Evolutionary conservation across 2,797 vertebrate genomes (phyloP).

Genomic region (Halcyon leucocephala): DNA sequence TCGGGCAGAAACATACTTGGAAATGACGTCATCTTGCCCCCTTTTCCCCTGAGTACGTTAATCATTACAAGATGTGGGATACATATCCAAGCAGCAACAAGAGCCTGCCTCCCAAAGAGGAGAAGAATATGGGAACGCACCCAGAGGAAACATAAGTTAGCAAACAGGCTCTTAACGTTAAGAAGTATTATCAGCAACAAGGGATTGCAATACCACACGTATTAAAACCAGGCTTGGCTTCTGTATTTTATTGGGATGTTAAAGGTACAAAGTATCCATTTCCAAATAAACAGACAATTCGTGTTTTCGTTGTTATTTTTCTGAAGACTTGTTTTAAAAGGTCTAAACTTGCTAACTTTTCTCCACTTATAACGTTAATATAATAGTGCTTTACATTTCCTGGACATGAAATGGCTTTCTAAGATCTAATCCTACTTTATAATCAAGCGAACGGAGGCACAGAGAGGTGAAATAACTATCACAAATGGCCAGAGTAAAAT

Average conservation of each 20-base stretch:
- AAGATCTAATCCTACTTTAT: neutral
- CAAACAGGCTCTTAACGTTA: constrained; percentile 62
- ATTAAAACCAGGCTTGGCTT: constrained; percentile 9
- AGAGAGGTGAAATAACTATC: neutral
- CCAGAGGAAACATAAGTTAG: constrained; percentile 71
- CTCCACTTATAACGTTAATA: neutral
- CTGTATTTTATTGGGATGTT: constrained; percentile 35
- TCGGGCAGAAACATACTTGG: constrained; percentile 73
- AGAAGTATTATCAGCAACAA: constrained; percentile 58
- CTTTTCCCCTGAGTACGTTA: constrained; percentile 66
- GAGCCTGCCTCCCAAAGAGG: constrained; percentile 53
- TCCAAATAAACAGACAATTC: constrained; percentile 18
- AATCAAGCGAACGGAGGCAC: constrained; percentile 1
- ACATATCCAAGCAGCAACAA: constrained; percentile 58
- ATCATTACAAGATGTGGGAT: constrained; percentile 79
- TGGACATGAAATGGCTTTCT: neutral
- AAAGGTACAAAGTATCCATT: neutral
- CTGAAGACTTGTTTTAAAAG: neutral
- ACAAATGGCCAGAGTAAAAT: neutral
- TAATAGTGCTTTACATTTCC: neutral
- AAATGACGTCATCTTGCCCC: constrained; percentile 70
- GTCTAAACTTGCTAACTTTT: neutral
- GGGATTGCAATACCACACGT: neutral
- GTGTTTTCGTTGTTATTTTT: neutral
- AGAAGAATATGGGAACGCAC: constrained; percentile 65